These are phyloP conservation scores for Tipula helvola DNA, from an alignment of 2,888 invertebrate species.

Conservation along the genomic window DNA sequence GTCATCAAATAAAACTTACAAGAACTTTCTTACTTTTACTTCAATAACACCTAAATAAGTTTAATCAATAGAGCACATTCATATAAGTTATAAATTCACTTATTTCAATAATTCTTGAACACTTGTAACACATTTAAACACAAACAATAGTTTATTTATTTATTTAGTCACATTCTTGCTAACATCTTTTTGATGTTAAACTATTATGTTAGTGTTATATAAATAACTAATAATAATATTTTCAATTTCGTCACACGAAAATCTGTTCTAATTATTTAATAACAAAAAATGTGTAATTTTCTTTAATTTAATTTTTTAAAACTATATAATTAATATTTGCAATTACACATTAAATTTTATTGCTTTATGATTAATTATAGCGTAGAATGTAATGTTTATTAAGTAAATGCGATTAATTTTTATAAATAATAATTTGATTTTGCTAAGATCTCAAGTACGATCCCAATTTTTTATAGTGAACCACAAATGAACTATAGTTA, in stretches of 20 bases:
- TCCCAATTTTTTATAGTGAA: neutral
- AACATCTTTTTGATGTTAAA: neutral
- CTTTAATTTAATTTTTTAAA: neutral
- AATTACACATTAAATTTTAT: neutral
- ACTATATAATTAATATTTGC: neutral
- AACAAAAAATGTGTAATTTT: neutral
- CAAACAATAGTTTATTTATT: neutral
- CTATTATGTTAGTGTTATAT: neutral
- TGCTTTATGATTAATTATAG: neutral
- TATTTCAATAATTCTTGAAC: neutral
- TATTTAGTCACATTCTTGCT: neutral
- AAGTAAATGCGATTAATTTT: neutral
- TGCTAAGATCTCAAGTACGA: neutral
- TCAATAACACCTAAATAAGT: neutral
- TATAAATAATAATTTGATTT: neutral
- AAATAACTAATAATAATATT: neutral
- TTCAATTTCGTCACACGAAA: neutral
- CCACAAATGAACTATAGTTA: neutral
- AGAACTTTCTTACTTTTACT: neutral
- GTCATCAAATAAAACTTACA: neutral
- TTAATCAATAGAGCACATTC: neutral
- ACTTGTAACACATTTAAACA: neutral
- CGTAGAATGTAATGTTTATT: neutral
- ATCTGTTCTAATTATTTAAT: neutral
- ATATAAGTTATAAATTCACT: neutral